Conservation (phyloP, 2,797 vertebrate species). For the Chaunax sp. region DNA sequence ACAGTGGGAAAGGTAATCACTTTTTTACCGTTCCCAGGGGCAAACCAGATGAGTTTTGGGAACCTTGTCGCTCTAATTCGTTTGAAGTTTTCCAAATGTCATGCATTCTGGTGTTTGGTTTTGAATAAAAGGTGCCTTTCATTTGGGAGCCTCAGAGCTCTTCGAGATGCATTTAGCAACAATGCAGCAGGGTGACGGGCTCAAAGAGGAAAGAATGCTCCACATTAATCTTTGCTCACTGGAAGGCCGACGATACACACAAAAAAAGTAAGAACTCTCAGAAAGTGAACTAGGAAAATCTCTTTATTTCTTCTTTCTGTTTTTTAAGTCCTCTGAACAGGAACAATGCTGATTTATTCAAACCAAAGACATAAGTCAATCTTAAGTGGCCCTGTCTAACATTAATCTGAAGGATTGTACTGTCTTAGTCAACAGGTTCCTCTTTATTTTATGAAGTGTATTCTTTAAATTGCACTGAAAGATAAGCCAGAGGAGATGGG, state of each 20-base stretch:
- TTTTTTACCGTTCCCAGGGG: conserved; percentile 70
- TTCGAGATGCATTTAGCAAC: conserved; percentile 53
- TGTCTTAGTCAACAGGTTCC: conserved; percentile 2
- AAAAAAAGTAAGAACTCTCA: conserved; percentile 15
- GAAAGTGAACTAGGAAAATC: conserved; percentile 13
- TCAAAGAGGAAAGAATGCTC: conserved; percentile 30
- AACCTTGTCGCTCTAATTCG: conserved; percentile 71
- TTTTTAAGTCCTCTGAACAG: conserved; percentile 14
- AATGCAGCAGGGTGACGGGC: conserved; percentile 53
- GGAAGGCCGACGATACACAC: conserved; percentile 27
- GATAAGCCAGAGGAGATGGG: neutral
- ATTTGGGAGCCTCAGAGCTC: conserved; percentile 44
- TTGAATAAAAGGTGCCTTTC: conserved; percentile 71
- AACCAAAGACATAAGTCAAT: conserved; percentile 22
- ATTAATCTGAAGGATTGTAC: neutral
- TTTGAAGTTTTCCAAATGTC: conserved; percentile 77
- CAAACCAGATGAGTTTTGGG: conserved; percentile 69
- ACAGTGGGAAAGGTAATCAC: conserved; percentile 67
- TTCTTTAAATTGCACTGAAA: conserved; percentile 2
- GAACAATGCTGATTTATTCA: conserved; percentile 15
- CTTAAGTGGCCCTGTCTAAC: neutral
- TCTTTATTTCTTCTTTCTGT: conserved; percentile 45
- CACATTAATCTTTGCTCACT: conserved; percentile 50
- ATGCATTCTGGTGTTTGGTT: conserved; percentile 66
- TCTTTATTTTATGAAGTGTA: conserved; percentile 17